These are phyloP conservation scores for Leptinotarsa undecemlineata DNA, from an alignment of 1,140 invertebrate genomes.

Conservation along the genomic window DNA sequence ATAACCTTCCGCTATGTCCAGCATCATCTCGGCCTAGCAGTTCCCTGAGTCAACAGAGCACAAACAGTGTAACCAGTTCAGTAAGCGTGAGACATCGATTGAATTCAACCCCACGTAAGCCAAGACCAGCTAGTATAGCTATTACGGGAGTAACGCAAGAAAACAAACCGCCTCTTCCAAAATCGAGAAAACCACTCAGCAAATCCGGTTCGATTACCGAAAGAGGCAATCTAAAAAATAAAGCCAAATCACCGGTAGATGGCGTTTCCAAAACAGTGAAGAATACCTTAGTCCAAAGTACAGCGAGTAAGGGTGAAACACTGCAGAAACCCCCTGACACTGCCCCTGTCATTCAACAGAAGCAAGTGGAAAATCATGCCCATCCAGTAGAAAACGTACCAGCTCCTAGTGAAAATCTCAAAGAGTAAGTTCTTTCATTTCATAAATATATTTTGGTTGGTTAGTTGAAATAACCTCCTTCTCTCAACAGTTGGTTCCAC, in stretches of 20 bases:
- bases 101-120: slow-evolving; percentile 65
- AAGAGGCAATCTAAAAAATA: slow-evolving; percentile 42
- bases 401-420: background rate
- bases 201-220: slow-evolving; percentile 49
- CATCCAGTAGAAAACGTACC: background rate
- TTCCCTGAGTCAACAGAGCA: slow-evolving; percentile 73
- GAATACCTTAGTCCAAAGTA: background rate
- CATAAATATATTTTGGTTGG: background rate
- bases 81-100: slow-evolving; percentile 62
- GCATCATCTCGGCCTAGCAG: slow-evolving; percentile 78
- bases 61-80: slow-evolving; percentile 59
- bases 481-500: too few relatives aligned
- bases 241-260: slow-evolving; percentile 45
- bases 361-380: background rate
- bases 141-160: slow-evolving; percentile 69
- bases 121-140: slow-evolving; percentile 82
- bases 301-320: slow-evolving; percentile 10
- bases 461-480: too few relatives aligned
- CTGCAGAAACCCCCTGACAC: slow-evolving; percentile 19
- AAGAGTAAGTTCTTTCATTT: slow-evolving; percentile 10
- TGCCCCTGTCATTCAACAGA: slow-evolving; percentile 10
- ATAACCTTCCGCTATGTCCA: slow-evolving; percentile 27
- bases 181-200: slow-evolving; percentile 48
- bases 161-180: slow-evolving; percentile 52
- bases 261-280: slow-evolving; percentile 4